Conservation (phyloP, 2,888 invertebrate species). For the Tenthredo mesomela region DNA sequence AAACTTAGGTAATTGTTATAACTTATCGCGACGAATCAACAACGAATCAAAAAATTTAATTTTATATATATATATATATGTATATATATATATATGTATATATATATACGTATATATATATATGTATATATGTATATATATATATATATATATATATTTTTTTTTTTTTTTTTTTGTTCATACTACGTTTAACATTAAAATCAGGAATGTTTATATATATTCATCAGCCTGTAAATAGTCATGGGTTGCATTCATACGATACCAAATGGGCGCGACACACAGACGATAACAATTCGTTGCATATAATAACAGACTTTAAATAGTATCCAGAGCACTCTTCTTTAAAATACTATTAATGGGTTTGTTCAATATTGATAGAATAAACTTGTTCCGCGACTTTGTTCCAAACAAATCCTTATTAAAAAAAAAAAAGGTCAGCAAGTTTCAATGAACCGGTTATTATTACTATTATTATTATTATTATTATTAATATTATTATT, state of each 20-base stretch:
- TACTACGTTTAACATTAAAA: conserved; percentile 13
- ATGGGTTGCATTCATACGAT: background rate
- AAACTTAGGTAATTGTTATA: background rate
- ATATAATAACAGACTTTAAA: background rate
- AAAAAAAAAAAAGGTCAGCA: background rate
- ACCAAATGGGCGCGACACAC: background rate
- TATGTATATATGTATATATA: no score
- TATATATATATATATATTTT: no score
- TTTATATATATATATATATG: background rate
- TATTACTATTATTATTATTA: no score
- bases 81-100: no score
- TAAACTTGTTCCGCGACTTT: background rate
- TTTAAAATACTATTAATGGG: background rate
- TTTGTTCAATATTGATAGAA: background rate
- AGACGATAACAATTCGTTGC: background rate
- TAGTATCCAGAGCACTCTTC: conserved; percentile 17
- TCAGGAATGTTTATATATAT: background rate
- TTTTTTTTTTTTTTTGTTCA: background rate
- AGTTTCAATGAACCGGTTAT: background rate
- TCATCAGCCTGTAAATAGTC: conserved; percentile 6
- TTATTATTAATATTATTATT: background rate
- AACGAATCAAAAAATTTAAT: background rate
- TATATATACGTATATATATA: no score
- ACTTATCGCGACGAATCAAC: background rate
- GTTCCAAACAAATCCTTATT: conserved; percentile 19